Percentiles rank a stretch among this genome's conserved stretches.
phyloP scores from a whole-genome alignment of 2,888 invertebrate species.

The Xestoiulus laeticollis region DNA sequence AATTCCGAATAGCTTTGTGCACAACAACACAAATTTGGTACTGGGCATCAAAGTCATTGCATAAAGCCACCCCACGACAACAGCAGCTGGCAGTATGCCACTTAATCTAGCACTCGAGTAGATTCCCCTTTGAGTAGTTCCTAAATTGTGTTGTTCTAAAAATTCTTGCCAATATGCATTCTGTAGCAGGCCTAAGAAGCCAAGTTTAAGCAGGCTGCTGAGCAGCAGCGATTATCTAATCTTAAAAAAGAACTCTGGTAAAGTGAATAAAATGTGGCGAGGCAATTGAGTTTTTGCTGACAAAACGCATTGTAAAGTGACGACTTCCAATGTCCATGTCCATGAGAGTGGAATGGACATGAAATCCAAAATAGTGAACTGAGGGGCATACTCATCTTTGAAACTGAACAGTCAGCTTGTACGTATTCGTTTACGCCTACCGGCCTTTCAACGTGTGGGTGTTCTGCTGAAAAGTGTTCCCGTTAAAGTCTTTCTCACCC shows the following conservation, averaged over 20 bases:
- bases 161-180: slow-evolving; percentile 35
- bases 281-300: neutral
- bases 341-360: neutral
- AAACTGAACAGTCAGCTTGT: slow-evolving; percentile 8
- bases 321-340: neutral
- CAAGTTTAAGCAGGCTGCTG: neutral
- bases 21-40: neutral
- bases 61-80: neutral
- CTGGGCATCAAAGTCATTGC: too few relatives aligned
- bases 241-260: neutral
- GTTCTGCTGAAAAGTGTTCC: slow-evolving; percentile 6
- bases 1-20: neutral
- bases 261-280: neutral
- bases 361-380: neutral
- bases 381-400: neutral
- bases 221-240: neutral
- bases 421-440: slow-evolving; percentile 13
- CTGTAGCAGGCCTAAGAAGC: neutral
- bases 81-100: slow-evolving; percentile 1
- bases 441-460: slow-evolving; percentile 16
- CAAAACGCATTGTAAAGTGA: neutral
- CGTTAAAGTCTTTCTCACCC: neutral
- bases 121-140: slow-evolving; percentile 1
- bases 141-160: slow-evolving; percentile 9
- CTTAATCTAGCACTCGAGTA: slow-evolving; percentile 2